Evolutionary conservation across 2,113 vertebrate genomes (phyloP).

Genomic region (Carollia perspicillata): DNA sequence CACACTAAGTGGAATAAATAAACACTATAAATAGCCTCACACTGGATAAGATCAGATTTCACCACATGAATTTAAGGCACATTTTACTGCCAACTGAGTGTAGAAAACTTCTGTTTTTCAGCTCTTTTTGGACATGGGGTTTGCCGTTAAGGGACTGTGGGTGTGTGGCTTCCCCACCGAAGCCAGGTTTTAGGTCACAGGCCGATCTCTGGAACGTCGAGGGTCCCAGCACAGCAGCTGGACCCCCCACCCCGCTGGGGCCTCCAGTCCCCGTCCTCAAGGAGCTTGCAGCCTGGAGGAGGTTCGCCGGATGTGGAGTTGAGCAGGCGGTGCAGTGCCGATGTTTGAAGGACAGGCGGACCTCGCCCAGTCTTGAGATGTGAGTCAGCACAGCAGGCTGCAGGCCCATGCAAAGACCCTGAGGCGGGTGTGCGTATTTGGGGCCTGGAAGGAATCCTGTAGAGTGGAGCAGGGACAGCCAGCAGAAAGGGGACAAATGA

Average conservation of each 20-base stretch:
- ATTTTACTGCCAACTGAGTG: constrained; percentile 13
- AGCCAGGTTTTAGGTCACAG: neutral
- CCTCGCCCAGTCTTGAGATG: neutral
- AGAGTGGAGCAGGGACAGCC: neutral
- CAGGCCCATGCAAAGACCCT: neutral
- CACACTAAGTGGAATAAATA: neutral
- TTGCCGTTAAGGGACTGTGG: neutral
- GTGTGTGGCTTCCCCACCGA: neutral
- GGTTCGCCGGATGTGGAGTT: neutral
- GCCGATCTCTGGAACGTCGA: neutral
- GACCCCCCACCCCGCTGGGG: neutral
- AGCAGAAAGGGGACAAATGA: neutral
- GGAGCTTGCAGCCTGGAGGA: neutral
- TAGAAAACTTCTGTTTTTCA: neutral
- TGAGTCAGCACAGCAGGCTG: neutral
- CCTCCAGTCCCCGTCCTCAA: neutral
- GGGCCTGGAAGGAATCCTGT: neutral
- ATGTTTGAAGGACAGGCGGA: neutral
- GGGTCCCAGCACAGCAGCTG: neutral
- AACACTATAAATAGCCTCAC: constrained; percentile 12
- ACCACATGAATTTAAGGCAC: neutral
- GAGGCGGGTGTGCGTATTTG: neutral
- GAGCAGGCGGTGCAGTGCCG: neutral
- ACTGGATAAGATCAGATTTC: constrained; percentile 24
- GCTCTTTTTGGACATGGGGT: neutral